A percentile compares a stretch with the other conserved stretches of the same genome.
phyloP scores from a whole-genome alignment of 1,140 invertebrate species.

The Camponotus floridanus region DNA sequence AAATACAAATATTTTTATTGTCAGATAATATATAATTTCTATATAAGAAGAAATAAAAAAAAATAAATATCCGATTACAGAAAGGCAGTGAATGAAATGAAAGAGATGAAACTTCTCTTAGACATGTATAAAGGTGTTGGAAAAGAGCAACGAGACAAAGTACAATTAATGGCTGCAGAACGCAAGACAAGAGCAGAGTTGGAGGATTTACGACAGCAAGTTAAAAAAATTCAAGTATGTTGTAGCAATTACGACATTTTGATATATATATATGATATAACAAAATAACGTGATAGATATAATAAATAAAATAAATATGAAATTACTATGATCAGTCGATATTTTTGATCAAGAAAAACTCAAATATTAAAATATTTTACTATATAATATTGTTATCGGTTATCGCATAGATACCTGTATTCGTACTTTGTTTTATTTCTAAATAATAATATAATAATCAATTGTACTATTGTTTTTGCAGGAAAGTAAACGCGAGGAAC shows the following conservation, averaged over 20 bases:
- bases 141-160: slow-evolving; percentile 98
- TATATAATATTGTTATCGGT: neutral
- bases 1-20: neutral
- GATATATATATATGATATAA: neutral
- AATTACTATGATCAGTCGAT: neutral
- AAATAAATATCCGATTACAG: slow-evolving; percentile 85
- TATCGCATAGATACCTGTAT: neutral
- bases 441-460: neutral
- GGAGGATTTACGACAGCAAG: slow-evolving; percentile 94
- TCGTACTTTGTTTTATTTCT: neutral
- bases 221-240: slow-evolving; percentile 93
- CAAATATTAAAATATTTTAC: neutral
- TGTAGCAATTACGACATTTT: neutral
- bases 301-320: neutral
- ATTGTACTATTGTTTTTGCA: slow-evolving; percentile 81
- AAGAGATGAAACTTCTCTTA: slow-evolving; percentile 96
- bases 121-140: slow-evolving; percentile 99
- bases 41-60: neutral
- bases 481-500: slow-evolving; percentile 96
- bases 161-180: slow-evolving; percentile 97
- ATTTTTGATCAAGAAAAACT: neutral
- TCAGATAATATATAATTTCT: neutral
- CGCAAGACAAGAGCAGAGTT: slow-evolving; percentile 95
- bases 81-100: slow-evolving; percentile 96
- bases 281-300: neutral